Evolutionary conservation across 2,797 vertebrate genomes (phyloP).

Genomic region (Gorsachius magnificus): DNA sequence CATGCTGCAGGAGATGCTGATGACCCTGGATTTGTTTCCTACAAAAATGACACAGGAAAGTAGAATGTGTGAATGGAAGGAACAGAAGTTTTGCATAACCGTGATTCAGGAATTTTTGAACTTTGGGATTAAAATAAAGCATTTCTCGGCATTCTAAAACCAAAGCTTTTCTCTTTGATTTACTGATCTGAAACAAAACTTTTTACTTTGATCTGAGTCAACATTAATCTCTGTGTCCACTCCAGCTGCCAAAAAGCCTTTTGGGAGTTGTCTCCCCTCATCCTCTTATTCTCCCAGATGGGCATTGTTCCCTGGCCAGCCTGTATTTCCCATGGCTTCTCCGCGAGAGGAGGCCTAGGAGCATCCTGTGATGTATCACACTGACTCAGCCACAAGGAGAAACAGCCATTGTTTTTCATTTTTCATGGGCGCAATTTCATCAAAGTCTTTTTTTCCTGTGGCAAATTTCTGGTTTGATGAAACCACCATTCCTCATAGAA

Average conservation of each 20-base stretch:
- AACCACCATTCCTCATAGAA: background rate
- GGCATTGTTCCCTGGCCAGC: background rate
- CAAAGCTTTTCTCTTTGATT: background rate
- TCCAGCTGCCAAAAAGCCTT: background rate
- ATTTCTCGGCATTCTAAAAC: background rate
- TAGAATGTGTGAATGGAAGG: background rate
- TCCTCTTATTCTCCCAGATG: background rate
- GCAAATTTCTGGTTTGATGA: conserved; percentile 16
- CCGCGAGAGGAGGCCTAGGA: background rate
- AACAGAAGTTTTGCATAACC: background rate
- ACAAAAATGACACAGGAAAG: background rate
- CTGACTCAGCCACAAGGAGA: background rate
- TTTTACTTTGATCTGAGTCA: background rate
- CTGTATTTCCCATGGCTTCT: background rate
- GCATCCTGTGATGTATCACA: background rate
- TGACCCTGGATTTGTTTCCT: background rate
- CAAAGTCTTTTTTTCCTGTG: background rate
- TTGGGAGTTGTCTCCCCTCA: background rate
- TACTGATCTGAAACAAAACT: background rate
- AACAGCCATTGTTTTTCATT: background rate
- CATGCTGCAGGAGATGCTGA: background rate
- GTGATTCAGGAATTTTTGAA: background rate
- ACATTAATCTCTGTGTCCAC: background rate
- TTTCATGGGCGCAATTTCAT: background rate
- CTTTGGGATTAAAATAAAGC: background rate